Base-by-base conservation (phyloP, 2,113 vertebrate species). In the Eulemur macaco region DNA sequence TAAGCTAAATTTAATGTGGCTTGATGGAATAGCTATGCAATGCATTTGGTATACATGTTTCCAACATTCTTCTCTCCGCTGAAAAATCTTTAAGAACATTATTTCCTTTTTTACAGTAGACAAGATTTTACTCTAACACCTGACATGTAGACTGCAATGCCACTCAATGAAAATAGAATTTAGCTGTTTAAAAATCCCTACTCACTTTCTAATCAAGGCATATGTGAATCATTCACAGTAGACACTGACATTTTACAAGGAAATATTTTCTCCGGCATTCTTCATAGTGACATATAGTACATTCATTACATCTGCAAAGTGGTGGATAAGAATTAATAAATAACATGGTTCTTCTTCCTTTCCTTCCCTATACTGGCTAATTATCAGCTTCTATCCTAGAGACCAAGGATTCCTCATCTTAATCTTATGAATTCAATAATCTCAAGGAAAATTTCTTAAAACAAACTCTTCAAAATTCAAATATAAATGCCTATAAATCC, bases 401-500 rank as follows among this genome's bases (percentile, higher is more conserved):
- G 21, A 78, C 37, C 69, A 93, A 10, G 0, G 58, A 92, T 64
- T 58, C 54, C 73, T 27, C 42, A 88, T 11, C 6, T 27, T 73
- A 91, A 77, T 87, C 78, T 86, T 89, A 68, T 71, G 68, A 96
- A 63, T 93, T 93, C 45, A 91, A n/a, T 95, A 86, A 94, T 84
- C 21, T 97, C 52, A 94, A 90, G 17, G 12, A 86, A 56, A 73
- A 58, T 77, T 60, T 91, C 58, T 86, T 84, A 86, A 71, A 71
- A 20, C 31, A 93, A 92, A 21, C 6, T 86, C 56, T 87, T 87
- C 81, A 73, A 96, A 85, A 69, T 76, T 76, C 37, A 95, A 80
- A 85, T 58, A 78, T 27, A 77, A 80, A 47, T 74, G 31, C 76
- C 21, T 54, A 0, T 68, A 89, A 90, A 68, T 45, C 17, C 69